Evolutionary conservation across 2,888 invertebrate genomes (phyloP).

Genomic region (Apocheima hispidaria): DNA sequence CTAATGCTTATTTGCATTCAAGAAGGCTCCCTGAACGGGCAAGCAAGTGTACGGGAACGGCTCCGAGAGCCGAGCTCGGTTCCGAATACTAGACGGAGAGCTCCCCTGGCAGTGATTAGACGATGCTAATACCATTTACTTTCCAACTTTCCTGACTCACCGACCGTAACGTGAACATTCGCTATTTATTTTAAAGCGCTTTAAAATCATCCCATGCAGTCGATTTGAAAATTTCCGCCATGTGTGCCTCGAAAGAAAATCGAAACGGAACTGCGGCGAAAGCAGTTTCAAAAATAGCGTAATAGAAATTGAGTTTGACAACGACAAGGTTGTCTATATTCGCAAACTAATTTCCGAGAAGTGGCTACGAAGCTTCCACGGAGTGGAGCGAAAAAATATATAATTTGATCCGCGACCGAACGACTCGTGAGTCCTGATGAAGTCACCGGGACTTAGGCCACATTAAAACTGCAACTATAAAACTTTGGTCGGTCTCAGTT

Average conservation of each 20-base stretch:
- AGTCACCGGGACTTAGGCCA: slow-evolving; percentile 62
- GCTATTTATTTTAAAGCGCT: slow-evolving; percentile 78
- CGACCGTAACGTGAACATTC: slow-evolving; percentile 77
- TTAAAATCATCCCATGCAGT: slow-evolving; percentile 73
- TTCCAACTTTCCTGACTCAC: slow-evolving; percentile 81
- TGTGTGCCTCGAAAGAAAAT: slow-evolving; percentile 23
- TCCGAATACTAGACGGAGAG: slow-evolving; percentile 71
- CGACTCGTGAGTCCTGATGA: slow-evolving; percentile 37
- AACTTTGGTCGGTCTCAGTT: slow-evolving; percentile 66
- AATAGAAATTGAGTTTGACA: slow-evolving; percentile 30
- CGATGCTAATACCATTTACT: slow-evolving; percentile 85
- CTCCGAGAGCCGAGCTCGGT: slow-evolving; percentile 61
- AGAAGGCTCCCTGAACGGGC: slow-evolving; percentile 77
- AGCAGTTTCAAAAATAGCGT: slow-evolving; percentile 28
- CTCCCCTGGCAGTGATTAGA: slow-evolving; percentile 84
- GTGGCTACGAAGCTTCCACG: slow-evolving; percentile 28
- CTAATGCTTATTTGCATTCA: slow-evolving; percentile 85
- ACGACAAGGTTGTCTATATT: slow-evolving; percentile 31
- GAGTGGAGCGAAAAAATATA: slow-evolving; percentile 33
- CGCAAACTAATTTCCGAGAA: slow-evolving; percentile 37
- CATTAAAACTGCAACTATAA: slow-evolving; percentile 76
- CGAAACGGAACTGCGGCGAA: slow-evolving; percentile 17
- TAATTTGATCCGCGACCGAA: slow-evolving; percentile 39
- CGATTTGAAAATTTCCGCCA: slow-evolving; percentile 44
- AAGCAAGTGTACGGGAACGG: slow-evolving; percentile 77